phyloP scores from a whole-genome alignment of 2,113 vertebrate genomes.

The Atrichornis clamosus region DNA sequence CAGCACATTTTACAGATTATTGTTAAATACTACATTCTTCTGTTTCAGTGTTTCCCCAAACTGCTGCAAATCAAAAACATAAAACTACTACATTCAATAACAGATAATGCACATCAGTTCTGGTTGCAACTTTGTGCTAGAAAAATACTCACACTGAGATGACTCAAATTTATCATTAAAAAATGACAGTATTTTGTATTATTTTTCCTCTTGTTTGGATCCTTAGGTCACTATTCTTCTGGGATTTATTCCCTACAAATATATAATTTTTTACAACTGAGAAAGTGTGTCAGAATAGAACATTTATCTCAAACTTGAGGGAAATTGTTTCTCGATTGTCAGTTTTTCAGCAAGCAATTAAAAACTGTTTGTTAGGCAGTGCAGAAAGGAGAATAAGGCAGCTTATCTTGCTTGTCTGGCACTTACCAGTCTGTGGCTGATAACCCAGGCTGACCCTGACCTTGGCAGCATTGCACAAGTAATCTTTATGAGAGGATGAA shows the following conservation, averaged over 20 bases:
- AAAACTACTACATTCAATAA: background rate
- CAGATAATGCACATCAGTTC: background rate
- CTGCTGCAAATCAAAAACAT: constrained; percentile 16
- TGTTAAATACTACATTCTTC: constrained; percentile 20
- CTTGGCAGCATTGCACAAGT: constrained; percentile 29
- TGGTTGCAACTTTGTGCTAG: background rate
- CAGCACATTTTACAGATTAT: background rate
- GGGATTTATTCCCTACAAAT: constrained; percentile 7
- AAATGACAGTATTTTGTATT: background rate
- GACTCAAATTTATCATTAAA: background rate
- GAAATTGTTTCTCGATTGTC: constrained; percentile 12
- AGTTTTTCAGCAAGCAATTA: constrained; percentile 44
- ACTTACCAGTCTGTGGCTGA: background rate
- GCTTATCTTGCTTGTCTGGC: constrained; percentile 31
- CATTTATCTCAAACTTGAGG: constrained; percentile 5
- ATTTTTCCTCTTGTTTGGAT: constrained; percentile 13
- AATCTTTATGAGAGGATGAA: constrained; percentile 19
- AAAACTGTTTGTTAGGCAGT: background rate
- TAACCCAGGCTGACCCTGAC: constrained; percentile 51
- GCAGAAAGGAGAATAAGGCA: background rate
- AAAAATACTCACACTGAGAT: background rate
- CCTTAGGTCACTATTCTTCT: constrained; percentile 19
- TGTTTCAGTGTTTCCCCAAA: constrained; percentile 36
- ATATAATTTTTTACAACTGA: constrained; percentile 10
- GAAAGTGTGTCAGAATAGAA: constrained; percentile 21